Evolutionary conservation across 2,113 vertebrate species (phyloP).

Genomic region (Neogobius melanostomus): DNA sequence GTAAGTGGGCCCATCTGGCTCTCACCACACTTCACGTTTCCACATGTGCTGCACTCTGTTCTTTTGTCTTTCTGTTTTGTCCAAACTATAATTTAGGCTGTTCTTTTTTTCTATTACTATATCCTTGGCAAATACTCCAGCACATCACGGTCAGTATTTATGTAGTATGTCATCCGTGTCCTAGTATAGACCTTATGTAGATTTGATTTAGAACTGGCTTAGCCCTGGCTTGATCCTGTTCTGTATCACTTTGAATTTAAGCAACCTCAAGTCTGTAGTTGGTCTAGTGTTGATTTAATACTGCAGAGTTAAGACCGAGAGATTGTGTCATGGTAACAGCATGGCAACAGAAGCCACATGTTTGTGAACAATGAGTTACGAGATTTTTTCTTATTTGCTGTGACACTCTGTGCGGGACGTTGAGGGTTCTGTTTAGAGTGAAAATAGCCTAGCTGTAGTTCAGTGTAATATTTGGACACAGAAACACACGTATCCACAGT

Average conservation of each 20-base stretch:
- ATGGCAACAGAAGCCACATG: too few species aligned
- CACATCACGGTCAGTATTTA: constrained; percentile 9
- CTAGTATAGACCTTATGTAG: not conserved
- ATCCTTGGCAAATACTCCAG: not conserved
- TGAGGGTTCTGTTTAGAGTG: too few species aligned
- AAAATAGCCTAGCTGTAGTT: too few species aligned
- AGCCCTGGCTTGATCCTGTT: not conserved
- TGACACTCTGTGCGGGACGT: too few species aligned
- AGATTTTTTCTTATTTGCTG: too few species aligned
- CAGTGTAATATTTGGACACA: too few species aligned
- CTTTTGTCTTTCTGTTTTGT: constrained; percentile 7
- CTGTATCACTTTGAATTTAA: too few species aligned
- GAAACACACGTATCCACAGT: too few species aligned
- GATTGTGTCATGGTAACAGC: too few species aligned
- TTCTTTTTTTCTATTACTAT: constrained; percentile 1
- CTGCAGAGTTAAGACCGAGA: too few species aligned
- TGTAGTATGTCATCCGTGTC: constrained; percentile 12
- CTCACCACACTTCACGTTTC: constrained; percentile 31
- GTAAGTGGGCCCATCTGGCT: constrained; percentile 79
- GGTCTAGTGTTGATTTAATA: not conserved
- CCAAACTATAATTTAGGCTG: constrained; percentile 5
- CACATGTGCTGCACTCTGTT: constrained; percentile 25
- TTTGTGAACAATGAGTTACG: too few species aligned
- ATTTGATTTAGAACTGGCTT: not conserved
- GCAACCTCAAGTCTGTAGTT: not conserved